Conservation (phyloP, 2,888 invertebrate genomes). For the Osedax fenrisi region DNA sequence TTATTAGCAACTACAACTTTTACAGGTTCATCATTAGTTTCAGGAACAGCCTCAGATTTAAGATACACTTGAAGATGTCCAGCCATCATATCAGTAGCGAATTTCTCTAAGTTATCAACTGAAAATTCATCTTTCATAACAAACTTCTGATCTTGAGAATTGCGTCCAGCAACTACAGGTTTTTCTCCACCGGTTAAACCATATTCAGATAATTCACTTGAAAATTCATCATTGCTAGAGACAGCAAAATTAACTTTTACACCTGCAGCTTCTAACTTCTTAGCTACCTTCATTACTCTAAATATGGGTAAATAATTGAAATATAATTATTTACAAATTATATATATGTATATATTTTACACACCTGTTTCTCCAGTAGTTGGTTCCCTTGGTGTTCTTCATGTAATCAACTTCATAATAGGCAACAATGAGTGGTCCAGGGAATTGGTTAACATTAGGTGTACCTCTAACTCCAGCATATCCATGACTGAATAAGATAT, state of each 20-base stretch:
- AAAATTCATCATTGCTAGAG: constrained; percentile 82
- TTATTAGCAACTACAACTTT: constrained; percentile 78
- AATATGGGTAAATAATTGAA: not conserved
- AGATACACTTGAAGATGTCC: constrained; percentile 77
- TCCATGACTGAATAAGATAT: constrained; percentile 69
- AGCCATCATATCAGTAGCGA: constrained; percentile 69
- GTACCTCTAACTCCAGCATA: constrained; percentile 78
- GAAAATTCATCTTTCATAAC: constrained; percentile 78
- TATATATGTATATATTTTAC: too few species aligned
- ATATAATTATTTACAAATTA: too few species aligned
- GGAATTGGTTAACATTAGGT: constrained; percentile 73
- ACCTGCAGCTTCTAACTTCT: constrained; percentile 56
- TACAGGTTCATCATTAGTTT: constrained; percentile 59
- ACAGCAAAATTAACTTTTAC: constrained; percentile 69
- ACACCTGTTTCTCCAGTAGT: constrained; percentile 69
- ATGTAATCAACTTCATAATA: constrained; percentile 88
- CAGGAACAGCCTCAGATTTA: constrained; percentile 86
- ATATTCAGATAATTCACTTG: constrained; percentile 81
- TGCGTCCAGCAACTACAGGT: constrained; percentile 72
- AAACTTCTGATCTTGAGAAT: constrained; percentile 74
- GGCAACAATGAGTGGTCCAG: constrained; percentile 74
- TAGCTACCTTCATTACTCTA: constrained; percentile 74
- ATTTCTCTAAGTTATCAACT: constrained; percentile 69
- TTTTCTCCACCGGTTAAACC: constrained; percentile 82
- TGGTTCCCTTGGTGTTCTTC: constrained; percentile 85